Base-by-base conservation (phyloP, 2,113 vertebrate genomes). In the Lasiurus borealis region DNA sequence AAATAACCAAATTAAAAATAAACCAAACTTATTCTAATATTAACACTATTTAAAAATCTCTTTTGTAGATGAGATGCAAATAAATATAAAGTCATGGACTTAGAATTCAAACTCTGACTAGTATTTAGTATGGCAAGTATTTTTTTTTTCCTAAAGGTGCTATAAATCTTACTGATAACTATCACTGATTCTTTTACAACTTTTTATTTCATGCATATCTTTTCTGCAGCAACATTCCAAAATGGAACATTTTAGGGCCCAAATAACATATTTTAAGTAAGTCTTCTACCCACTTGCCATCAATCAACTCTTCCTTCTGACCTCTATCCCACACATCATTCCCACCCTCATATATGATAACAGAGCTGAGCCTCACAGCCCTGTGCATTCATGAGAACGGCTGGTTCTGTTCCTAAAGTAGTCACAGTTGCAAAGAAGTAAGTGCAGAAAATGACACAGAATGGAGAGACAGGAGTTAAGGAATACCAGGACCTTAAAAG, bases 281-380 rank as follows among this genome's bases (percentile, higher is more conserved):
- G 8, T 69, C 66, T 90, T 85, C 95, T 73, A 31, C 96, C 95
- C 92, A 96, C 94, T 64, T 92, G 82, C 92, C 34, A 94, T 93
- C 96, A 95, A 93, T 88, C 94, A 90, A 72, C 81, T 68, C 77
- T 83, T 82, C 68, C 85, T 87, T 72, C 50, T 90, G 89, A 95
- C 80, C 92, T 87, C 46, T 64, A 83, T 66, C 64, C 46, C 93
- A 72, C 84, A 69, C 83, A 40, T 64, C 57, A 50, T 34, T 50
- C 82, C 82, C 94, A 23, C 91, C 88, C 83, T 80, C 96, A 90
- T 27, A 27, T 3, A 40, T 34, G 46, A 48, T 73, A 92, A 93
- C 71, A 89, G 73, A 89, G 95, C 29, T 0, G 57, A 91, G 52
- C 0, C 1, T 31, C 18, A 16, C 62, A 73, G 6, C 3, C 8